Evolutionary conservation across 2,113 vertebrate genomes (phyloP).

Genomic region (Nibea albiflora): DNA sequence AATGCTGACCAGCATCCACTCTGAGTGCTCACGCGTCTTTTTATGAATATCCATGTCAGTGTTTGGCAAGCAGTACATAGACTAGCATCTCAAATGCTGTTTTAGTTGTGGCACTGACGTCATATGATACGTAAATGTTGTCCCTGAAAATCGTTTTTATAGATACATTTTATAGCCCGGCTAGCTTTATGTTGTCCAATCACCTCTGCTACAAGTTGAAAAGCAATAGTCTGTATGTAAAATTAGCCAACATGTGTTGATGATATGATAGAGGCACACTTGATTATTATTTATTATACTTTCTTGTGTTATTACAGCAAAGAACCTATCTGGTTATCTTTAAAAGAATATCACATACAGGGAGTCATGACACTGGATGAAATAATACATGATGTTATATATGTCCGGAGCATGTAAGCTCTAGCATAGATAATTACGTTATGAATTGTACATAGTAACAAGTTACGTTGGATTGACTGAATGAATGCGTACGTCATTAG

Average conservation of each 20-base stretch:
- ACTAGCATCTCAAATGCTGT: background rate
- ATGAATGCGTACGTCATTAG: conserved; percentile 23
- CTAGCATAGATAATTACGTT: conserved; percentile 2
- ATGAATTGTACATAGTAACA: conserved; percentile 52
- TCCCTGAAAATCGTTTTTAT: too few species aligned
- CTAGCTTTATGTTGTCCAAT: conserved; percentile 4
- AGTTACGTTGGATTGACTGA: conserved; percentile 21
- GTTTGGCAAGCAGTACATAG: background rate
- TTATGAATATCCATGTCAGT: conserved; percentile 22
- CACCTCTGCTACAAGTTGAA: conserved; percentile 22
- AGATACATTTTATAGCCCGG: conserved; percentile 4
- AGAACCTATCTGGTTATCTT: conserved; percentile 21
- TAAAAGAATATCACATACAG: conserved; percentile 36
- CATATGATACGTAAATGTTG: background rate
- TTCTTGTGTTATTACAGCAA: conserved; percentile 42
- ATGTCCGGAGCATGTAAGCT: conserved; percentile 33
- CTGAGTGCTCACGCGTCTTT: background rate
- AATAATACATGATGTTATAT: conserved; percentile 36
- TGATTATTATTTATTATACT: conserved; percentile 73
- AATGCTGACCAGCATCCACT: conserved; percentile 14
- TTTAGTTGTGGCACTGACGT: background rate
- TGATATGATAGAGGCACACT: conserved; percentile 25
- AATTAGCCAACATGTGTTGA: conserved; percentile 9
- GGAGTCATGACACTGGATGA: conserved; percentile 80
- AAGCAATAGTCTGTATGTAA: conserved; percentile 37